Evolutionary conservation across 2,113 vertebrate genomes (phyloP).

Genomic region (Nannospalax galili): DNA sequence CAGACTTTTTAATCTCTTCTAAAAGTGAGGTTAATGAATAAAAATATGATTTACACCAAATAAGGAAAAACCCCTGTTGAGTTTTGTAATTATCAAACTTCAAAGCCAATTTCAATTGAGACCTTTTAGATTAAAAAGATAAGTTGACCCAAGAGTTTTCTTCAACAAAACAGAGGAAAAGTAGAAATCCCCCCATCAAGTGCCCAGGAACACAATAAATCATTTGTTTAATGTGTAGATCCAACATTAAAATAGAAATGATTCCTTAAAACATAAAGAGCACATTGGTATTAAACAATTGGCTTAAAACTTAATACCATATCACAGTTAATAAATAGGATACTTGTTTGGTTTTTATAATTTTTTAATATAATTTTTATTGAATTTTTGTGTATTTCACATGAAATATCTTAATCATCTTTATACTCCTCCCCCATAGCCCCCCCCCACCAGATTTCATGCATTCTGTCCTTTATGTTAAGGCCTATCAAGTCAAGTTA

Average conservation of each 20-base stretch:
- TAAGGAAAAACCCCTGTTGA: slow-evolving; percentile 82
- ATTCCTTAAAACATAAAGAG: slow-evolving; percentile 69
- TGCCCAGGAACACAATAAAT: slow-evolving; percentile 19
- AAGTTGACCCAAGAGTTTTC: slow-evolving; percentile 74
- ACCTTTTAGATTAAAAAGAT: slow-evolving; percentile 68
- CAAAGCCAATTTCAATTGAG: slow-evolving; percentile 80
- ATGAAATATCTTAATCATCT: no score
- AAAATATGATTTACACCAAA: slow-evolving; percentile 79
- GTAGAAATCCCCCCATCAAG: slow-evolving; percentile 57
- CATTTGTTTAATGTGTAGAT: slow-evolving; percentile 52
- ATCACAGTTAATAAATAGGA: not conserved
- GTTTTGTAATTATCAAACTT: slow-evolving; percentile 83
- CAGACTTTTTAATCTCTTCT: slow-evolving; percentile 76
- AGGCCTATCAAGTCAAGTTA: no score
- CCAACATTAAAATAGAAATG: slow-evolving; percentile 62
- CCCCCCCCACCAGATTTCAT: no score
- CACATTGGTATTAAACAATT: slow-evolving; percentile 37
- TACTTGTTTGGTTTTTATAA: not conserved
- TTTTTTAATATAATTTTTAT: not conserved
- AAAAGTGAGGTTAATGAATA: slow-evolving; percentile 79
- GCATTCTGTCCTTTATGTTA: no score
- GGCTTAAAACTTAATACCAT: not conserved
- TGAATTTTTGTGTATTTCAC: no score
- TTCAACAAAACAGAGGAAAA: slow-evolving; percentile 70
- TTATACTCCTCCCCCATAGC: no score